phyloP scores from a whole-genome alignment of 92 coral and sea anemone species.

The Plumapathes pennacea region DNA sequence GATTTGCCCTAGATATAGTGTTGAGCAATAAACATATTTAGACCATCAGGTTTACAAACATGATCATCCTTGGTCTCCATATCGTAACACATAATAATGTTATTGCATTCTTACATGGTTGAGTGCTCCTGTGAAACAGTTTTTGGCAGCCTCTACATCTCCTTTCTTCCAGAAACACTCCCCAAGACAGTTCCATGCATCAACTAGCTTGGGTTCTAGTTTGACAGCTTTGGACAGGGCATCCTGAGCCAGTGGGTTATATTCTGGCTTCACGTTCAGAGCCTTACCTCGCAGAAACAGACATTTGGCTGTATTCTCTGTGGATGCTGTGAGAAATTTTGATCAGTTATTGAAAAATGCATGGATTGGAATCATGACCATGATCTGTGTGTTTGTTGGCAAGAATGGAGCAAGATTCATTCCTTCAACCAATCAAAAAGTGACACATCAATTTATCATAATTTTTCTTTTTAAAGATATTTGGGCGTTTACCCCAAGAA shows the following conservation, averaged over 20 bases:
- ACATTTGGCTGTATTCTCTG: conserved; percentile 79
- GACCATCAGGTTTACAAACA: no score
- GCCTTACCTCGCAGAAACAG: conserved; percentile 90
- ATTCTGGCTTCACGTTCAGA: conserved; percentile 76
- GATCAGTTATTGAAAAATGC: not conserved
- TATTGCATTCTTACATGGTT: conserved; percentile 67
- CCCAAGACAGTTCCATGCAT: conserved; percentile 97
- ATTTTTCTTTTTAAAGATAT: no score
- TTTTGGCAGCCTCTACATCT: conserved; percentile 85
- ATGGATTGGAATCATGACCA: not conserved
- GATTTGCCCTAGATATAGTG: conserved; percentile 65
- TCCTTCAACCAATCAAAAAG: no score
- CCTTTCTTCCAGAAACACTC: conserved; percentile 98
- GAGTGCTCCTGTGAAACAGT: conserved; percentile 93
- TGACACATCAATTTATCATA: no score
- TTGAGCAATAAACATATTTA: no score
- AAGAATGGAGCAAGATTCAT: not conserved
- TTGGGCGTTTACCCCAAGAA: no score
- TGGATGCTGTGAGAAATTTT: conserved; percentile 37
- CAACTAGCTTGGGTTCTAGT: conserved; percentile 84
- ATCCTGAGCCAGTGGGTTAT: conserved; percentile 85
- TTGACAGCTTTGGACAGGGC: conserved; percentile 94
- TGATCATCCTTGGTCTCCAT: no score
- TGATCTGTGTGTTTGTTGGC: no score
- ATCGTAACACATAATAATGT: not conserved